phyloP scores from a whole-genome alignment of 2,888 invertebrate species.

The Leptogaster cylindrica region DNA sequence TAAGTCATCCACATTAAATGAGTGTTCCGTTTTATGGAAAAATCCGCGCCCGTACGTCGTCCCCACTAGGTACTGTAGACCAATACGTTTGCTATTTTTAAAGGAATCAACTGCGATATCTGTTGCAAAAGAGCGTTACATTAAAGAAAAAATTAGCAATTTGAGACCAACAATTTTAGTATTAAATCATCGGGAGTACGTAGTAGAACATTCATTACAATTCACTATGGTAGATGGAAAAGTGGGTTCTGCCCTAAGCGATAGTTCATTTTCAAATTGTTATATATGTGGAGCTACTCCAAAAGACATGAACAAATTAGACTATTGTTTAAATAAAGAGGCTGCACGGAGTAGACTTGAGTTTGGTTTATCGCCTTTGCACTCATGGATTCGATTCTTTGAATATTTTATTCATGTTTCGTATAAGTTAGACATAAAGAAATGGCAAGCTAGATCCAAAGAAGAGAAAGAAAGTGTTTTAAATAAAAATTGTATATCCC shows the following conservation, averaged over 20 bases:
- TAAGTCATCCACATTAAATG: background rate
- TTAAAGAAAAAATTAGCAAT: background rate
- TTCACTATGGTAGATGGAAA: background rate
- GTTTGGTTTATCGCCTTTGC: background rate
- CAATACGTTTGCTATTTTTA: background rate
- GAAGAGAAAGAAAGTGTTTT: background rate
- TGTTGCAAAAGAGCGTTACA: background rate
- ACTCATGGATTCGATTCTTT: no score
- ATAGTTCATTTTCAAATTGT: background rate
- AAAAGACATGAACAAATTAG: background rate
- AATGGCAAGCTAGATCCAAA: background rate
- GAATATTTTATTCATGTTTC: conserved; percentile 2
- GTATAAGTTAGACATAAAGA: background rate
- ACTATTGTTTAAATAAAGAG: background rate
- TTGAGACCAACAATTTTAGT: background rate
- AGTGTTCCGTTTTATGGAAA: background rate
- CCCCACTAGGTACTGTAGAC: background rate
- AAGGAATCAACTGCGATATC: background rate
- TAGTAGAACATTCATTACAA: background rate
- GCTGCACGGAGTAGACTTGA: background rate
- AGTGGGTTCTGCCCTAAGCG: background rate
- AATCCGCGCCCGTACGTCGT: background rate
- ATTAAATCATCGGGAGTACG: background rate
- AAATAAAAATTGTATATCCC: background rate
- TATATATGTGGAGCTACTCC: background rate